Percentiles rank a stretch among this genome's conserved stretches.
Conservation (phyloP, 2,797 vertebrate genomes). For the Muscicapa striata region DNA sequence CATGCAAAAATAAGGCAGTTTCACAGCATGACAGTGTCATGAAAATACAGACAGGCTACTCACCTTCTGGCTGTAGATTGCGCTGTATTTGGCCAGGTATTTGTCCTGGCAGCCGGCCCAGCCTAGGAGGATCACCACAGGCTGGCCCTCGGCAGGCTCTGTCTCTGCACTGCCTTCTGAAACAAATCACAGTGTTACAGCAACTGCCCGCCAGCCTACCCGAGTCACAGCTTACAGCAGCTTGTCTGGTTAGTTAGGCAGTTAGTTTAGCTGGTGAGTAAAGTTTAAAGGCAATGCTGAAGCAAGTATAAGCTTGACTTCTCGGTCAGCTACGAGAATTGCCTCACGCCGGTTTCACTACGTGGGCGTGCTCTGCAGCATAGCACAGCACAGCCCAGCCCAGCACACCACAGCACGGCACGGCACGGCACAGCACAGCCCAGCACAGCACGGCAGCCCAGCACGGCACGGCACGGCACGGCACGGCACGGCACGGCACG, state of each 20-base stretch:
- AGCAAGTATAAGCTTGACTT: not conserved
- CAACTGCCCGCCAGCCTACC: not conserved
- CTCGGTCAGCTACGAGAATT: rapidly evolving
- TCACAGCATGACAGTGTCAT: not conserved
- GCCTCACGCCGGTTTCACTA: not conserved
- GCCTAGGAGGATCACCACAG: constrained; percentile 92
- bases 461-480: too few relatives aligned
- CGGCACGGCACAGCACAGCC: not conserved
- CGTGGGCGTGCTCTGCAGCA: rapidly evolving
- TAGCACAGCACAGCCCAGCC: not conserved
- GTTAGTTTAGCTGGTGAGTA: too few relatives aligned
- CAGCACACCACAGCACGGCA: too few relatives aligned
- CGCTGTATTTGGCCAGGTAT: constrained; percentile 92
- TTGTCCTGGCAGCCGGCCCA: constrained; percentile 95
- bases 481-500: too few relatives aligned
- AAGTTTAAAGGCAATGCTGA: not conserved
- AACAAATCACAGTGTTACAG: not conserved
- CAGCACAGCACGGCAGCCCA: too few relatives aligned
- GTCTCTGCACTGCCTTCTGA: constrained; percentile 62
- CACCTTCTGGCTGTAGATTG: constrained; percentile 92
- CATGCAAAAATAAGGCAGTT: not conserved
- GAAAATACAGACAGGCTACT: not conserved
- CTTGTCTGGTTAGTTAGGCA: too few relatives aligned
- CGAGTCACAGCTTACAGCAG: rapidly evolving
- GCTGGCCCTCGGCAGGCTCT: constrained; percentile 79